Percentiles rank a stretch among this genome's conserved stretches.
Evolutionary conservation across 2,113 vertebrate genomes (phyloP).

Genomic region (Polypterus bichir): DNA sequence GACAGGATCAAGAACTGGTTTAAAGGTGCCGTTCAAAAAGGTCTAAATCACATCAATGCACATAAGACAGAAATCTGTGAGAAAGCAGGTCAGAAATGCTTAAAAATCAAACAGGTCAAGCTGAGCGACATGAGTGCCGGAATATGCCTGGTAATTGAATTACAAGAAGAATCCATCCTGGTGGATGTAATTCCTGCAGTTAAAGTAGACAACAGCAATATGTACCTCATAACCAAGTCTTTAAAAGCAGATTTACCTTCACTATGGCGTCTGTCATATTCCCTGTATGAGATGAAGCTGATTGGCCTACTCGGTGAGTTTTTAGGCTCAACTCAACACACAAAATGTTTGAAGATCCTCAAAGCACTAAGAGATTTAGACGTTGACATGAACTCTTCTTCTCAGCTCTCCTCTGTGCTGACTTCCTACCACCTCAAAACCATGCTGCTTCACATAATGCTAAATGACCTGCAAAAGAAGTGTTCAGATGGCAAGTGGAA

Average conservation of each 20-base stretch:
- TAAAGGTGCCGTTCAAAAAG: neutral
- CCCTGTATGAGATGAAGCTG: neutral
- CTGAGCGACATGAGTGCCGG: neutral
- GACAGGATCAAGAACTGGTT: neutral
- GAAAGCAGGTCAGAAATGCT: too few relatives aligned
- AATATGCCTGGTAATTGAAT: neutral
- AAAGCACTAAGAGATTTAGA: neutral
- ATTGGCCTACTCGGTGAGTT: neutral
- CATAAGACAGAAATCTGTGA: neutral
- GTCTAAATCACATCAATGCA: neutral
- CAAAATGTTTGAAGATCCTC: neutral
- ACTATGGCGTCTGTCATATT: neutral
- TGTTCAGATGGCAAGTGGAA: neutral
- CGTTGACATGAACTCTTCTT: neutral
- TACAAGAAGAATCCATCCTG: neutral
- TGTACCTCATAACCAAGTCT: neutral
- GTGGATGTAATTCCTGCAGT: neutral
- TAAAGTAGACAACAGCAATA: neutral
- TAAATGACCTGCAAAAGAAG: neutral
- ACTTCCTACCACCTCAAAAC: neutral
- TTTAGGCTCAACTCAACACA: neutral
- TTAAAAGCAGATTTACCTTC: neutral
- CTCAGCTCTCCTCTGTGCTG: neutral
- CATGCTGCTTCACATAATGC: neutral
- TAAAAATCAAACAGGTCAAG: neutral